These are phyloP conservation scores for Acanthis flammea DNA, from an alignment of 2,797 vertebrate species.

Conservation along the genomic window DNA sequence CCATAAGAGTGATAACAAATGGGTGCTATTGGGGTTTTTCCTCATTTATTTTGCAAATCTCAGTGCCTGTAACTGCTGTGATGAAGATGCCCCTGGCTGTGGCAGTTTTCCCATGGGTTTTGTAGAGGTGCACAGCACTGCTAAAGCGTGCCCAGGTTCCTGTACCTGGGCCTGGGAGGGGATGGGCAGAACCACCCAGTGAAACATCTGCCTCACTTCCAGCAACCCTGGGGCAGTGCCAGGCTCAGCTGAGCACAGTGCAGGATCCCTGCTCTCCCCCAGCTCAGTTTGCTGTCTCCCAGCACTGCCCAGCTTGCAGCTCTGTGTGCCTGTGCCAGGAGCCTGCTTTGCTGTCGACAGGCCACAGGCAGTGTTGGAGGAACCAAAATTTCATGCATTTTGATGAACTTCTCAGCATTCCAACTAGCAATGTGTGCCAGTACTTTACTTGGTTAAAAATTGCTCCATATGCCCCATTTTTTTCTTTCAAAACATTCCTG, in stretches of 20 bases:
- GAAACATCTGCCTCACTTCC: not conserved
- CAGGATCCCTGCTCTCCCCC: not conserved
- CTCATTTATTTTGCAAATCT: not conserved
- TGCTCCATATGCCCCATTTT: not conserved
- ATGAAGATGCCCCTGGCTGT: not conserved
- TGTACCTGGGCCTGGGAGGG: not conserved
- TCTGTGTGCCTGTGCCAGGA: rapidly evolving
- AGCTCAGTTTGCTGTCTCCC: not conserved
- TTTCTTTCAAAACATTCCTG: not conserved
- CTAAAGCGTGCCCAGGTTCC: rapidly evolving
- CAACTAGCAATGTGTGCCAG: not conserved
- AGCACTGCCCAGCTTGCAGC: rapidly evolving
- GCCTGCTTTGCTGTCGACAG: not conserved
- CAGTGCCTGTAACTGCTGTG: not conserved
- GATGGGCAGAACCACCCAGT: not conserved
- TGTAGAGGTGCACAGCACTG: not conserved
- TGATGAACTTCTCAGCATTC: not conserved
- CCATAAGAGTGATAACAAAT: not conserved
- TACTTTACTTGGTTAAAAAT: not conserved
- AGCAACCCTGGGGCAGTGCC: rapidly evolving
- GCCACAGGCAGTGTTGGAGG: not conserved
- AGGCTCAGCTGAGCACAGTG: not conserved
- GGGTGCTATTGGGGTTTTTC: not conserved
- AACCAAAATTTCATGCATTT: not conserved
- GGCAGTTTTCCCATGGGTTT: not conserved